Percentiles rank a stretch among this genome's conserved stretches.
Evolutionary conservation across 2,888 invertebrate species (phyloP).

Genomic region (Erebia ligea): DNA sequence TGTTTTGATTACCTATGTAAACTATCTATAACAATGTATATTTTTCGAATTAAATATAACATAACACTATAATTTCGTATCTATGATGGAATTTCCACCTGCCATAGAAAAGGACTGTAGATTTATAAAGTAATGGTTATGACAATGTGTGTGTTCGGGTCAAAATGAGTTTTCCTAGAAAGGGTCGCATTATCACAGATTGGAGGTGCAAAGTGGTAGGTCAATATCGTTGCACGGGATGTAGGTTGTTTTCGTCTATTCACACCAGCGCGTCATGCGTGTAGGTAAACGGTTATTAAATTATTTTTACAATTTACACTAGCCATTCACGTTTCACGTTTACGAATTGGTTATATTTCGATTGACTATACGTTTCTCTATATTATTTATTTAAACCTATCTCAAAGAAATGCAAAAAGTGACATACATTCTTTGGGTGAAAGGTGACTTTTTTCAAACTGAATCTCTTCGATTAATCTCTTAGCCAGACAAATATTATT

Average conservation of each 20-base stretch:
- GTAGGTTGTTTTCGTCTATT: constrained; percentile 54
- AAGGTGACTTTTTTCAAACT: neutral
- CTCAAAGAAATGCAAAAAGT: too few species aligned
- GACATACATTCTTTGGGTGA: neutral
- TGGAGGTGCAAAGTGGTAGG: constrained; percentile 72
- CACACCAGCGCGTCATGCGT: constrained; percentile 47
- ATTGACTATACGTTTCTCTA: constrained; percentile 4
- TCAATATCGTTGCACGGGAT: constrained; percentile 58
- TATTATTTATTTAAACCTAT: neutral
- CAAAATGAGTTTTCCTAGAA: constrained; percentile 65
- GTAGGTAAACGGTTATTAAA: constrained; percentile 34
- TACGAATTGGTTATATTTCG: neutral
- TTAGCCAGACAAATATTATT: too few species aligned
- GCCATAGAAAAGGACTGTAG: neutral
- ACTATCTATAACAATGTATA: too few species aligned
- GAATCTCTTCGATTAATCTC: too few species aligned
- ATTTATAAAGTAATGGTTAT: constrained; percentile 1
- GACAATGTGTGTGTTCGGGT: constrained; percentile 20
- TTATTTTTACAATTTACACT: constrained; percentile 32
- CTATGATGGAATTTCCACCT: too few species aligned
- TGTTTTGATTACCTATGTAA: too few species aligned
- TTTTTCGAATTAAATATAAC: too few species aligned
- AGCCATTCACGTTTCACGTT: constrained; percentile 17
- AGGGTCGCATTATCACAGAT: constrained; percentile 60
- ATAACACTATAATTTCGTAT: too few species aligned